These are phyloP conservation scores for Ceratoteleas bidentatus DNA, from an alignment of 1,140 invertebrate species.

Conservation along the genomic window DNA sequence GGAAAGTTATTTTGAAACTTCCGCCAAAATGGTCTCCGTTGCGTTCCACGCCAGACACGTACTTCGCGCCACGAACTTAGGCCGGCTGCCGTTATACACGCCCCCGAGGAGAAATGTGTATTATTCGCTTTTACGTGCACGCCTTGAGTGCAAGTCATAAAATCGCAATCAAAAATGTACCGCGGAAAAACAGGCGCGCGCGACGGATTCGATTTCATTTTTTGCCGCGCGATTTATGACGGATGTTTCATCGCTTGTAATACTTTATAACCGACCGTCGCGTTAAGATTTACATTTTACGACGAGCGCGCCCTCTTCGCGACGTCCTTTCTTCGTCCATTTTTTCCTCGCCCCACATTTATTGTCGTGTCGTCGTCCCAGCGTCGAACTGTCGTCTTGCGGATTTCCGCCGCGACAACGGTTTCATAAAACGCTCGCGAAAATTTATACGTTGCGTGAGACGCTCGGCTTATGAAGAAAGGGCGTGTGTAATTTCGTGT, in stretches of 20 bases:
- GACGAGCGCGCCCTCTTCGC: not conserved
- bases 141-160: constrained; percentile 57
- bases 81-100: constrained; percentile 57
- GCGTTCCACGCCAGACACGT: constrained; percentile 52
- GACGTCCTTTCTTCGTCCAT: not conserved
- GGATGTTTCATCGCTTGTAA: constrained; percentile 42
- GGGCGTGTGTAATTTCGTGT: not conserved
- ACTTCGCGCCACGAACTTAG: constrained; percentile 48
- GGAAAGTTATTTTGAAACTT: constrained; percentile 56
- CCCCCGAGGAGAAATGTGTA: constrained; percentile 60
- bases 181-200: constrained; percentile 24
- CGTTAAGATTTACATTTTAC: constrained; percentile 59
- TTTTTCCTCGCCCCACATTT: constrained; percentile 15
- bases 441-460: constrained; percentile 8
- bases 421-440: constrained; percentile 36
- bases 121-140: constrained; percentile 61
- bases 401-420: constrained; percentile 30
- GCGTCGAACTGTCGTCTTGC: constrained; percentile 27
- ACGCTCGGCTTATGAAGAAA: constrained; percentile 3
- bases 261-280: constrained; percentile 35
- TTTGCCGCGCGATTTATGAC: constrained; percentile 43
- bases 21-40: constrained; percentile 33
- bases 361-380: constrained; percentile 21
- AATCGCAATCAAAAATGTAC: constrained; percentile 64
- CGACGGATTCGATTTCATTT: constrained; percentile 55